Conservation (phyloP, 1,140 invertebrate species). For the Hesperophylax magnus region DNA sequence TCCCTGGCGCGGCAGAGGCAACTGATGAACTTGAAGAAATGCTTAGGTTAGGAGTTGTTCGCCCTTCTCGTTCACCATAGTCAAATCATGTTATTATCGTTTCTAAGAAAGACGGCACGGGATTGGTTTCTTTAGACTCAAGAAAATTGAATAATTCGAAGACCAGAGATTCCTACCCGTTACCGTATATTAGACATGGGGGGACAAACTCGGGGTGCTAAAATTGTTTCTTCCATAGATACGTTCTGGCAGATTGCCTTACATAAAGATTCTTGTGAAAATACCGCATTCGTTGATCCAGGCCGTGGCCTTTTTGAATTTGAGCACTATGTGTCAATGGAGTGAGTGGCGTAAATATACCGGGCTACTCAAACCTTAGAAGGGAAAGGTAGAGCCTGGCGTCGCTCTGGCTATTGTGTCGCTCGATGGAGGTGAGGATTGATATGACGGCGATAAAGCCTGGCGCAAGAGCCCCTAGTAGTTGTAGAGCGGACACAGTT, state of each 20-base stretch:
- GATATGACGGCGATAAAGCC: no score
- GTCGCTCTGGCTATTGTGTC: no score
- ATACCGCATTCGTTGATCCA: neutral
- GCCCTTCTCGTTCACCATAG: no score
- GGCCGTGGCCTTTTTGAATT: neutral
- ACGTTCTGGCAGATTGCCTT: constrained; percentile 4
- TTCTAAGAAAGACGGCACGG: neutral
- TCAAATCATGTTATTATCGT: neutral
- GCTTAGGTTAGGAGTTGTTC: neutral
- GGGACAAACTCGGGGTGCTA: neutral
- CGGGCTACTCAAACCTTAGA: no score
- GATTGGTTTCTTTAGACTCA: neutral
- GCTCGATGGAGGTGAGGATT: no score
- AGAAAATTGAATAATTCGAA: neutral
- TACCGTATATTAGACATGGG: neutral
- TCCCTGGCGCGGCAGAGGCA: neutral
- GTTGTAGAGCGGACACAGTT: no score
- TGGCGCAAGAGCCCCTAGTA: no score
- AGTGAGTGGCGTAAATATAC: no score
- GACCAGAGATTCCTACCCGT: neutral
- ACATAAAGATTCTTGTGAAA: neutral
- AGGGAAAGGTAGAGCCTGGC: no score
- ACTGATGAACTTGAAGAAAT: neutral
- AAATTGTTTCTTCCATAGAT: neutral
- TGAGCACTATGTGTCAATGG: no score